These are phyloP conservation scores for Sminthurides aquaticus DNA, from an alignment of 2,888 invertebrate genomes.

Conservation along the genomic window DNA sequence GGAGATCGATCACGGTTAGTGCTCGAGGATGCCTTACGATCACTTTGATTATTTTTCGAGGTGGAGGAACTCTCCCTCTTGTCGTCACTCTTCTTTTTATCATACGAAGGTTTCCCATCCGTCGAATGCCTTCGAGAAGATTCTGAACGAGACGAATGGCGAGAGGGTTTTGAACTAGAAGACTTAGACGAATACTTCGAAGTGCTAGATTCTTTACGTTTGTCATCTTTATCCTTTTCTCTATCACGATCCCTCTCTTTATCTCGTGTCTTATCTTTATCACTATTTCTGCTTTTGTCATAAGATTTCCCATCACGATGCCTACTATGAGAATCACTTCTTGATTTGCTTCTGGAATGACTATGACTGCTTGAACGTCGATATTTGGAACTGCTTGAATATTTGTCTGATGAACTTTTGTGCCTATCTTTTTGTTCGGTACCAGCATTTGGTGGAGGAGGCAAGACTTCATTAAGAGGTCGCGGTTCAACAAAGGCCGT, in stretches of 20 bases:
- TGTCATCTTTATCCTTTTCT: slow-evolving; percentile 5
- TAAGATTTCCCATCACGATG: neutral
- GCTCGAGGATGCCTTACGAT: neutral
- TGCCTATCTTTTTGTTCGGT: neutral
- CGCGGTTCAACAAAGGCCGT: too few relatives aligned
- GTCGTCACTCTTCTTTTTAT: neutral
- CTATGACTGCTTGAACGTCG: slow-evolving; percentile 7
- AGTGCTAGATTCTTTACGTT: slow-evolving; percentile 10
- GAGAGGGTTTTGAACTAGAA: slow-evolving; percentile 13
- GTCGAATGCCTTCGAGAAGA: slow-evolving; percentile 17
- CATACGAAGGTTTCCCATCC: neutral
- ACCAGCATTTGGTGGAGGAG: neutral
- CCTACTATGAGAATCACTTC: slow-evolving; percentile 1
- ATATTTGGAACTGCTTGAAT: neutral
- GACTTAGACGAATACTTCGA: slow-evolving; percentile 13
- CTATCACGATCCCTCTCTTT: slow-evolving; percentile 3
- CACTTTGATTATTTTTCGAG: neutral
- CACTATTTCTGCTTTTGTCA: neutral
- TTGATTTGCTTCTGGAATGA: slow-evolving; percentile 7
- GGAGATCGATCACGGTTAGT: neutral
- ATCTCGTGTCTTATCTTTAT: neutral
- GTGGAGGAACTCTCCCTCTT: neutral
- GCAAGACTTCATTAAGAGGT: too few relatives aligned
- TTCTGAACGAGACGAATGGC: slow-evolving; percentile 10
- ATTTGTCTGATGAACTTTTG: neutral